phyloP scores from a whole-genome alignment of 2,888 invertebrate genomes.

The Drosophila emarginata region DNA sequence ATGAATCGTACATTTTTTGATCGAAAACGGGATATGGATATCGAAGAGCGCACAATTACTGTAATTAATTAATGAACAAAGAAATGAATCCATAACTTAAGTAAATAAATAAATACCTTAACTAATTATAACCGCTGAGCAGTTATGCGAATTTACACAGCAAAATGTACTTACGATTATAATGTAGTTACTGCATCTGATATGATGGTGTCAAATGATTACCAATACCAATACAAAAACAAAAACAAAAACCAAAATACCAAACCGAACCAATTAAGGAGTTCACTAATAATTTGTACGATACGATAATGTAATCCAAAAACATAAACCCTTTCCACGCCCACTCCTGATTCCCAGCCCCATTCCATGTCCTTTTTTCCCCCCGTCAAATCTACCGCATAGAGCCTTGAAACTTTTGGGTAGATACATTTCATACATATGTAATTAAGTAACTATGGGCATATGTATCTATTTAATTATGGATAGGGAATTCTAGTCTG shows the following conservation, averaged over 20 bases:
- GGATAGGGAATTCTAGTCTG: constrained; percentile 8
- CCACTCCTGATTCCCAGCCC: neutral
- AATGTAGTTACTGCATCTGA: constrained; percentile 12
- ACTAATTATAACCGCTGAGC: constrained; percentile 43
- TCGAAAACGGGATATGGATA: constrained; percentile 29
- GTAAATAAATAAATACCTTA: constrained; percentile 37
- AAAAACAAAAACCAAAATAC: constrained; percentile 8
- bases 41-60: constrained; percentile 66
- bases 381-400: neutral
- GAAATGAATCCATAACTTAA: constrained; percentile 61
- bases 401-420: constrained; percentile 2
- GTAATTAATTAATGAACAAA: constrained; percentile 54
- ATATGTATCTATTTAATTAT: constrained; percentile 7
- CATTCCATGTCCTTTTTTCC: neutral
- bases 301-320: constrained; percentile 18
- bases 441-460: constrained; percentile 4
- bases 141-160: constrained; percentile 52
- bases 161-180: constrained; percentile 42
- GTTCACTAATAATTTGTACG: constrained; percentile 37
- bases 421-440: neutral
- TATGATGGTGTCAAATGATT: neutral
- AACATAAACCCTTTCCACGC: neutral
- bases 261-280: constrained; percentile 26
- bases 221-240: too few relatives aligned
- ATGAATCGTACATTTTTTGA: constrained; percentile 46